Evolutionary conservation across 1,140 invertebrate genomes (phyloP).

Genomic region (Cotesia glomerata): DNA sequence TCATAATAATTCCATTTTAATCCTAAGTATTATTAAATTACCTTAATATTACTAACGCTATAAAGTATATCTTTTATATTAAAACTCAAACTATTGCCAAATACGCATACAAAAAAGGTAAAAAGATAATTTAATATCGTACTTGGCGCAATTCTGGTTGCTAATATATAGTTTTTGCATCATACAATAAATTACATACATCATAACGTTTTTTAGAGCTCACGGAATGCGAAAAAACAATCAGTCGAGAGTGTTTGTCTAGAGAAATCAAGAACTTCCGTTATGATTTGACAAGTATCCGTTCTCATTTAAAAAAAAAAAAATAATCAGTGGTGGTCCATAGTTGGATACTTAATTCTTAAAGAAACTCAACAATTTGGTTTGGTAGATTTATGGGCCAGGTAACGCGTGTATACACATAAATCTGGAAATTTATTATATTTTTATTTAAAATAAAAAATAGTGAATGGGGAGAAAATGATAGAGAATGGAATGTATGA

Average conservation of each 20-base stretch:
- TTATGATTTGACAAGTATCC: slow-evolving; percentile 14
- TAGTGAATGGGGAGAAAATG: slow-evolving; percentile 5
- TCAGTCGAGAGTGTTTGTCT: background rate
- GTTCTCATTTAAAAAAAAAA: slow-evolving; percentile 11
- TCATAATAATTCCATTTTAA: no score
- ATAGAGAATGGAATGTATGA: slow-evolving; percentile 17
- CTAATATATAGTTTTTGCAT: background rate
- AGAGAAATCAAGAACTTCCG: slow-evolving; percentile 27
- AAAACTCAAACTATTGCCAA: background rate
- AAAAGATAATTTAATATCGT: background rate
- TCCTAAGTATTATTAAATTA: background rate
- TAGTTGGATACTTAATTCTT: slow-evolving; percentile 23
- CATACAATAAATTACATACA: background rate
- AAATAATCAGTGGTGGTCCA: background rate
- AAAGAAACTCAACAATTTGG: slow-evolving; percentile 24
- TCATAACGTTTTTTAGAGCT: background rate
- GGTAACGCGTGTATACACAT: background rate
- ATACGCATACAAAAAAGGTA: background rate
- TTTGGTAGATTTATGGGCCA: slow-evolving; percentile 9
- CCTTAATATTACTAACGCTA: background rate
- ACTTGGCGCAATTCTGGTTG: background rate
- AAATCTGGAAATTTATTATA: background rate
- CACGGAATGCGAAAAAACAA: slow-evolving; percentile 11
- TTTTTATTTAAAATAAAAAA: slow-evolving; percentile 5
- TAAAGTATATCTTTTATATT: background rate